Percentiles rank a stretch among this genome's conserved stretches.
These are phyloP conservation scores for Ptiloglossa arizonensis DNA, from an alignment of 1,140 invertebrate genomes.

Conservation along the genomic window DNA sequence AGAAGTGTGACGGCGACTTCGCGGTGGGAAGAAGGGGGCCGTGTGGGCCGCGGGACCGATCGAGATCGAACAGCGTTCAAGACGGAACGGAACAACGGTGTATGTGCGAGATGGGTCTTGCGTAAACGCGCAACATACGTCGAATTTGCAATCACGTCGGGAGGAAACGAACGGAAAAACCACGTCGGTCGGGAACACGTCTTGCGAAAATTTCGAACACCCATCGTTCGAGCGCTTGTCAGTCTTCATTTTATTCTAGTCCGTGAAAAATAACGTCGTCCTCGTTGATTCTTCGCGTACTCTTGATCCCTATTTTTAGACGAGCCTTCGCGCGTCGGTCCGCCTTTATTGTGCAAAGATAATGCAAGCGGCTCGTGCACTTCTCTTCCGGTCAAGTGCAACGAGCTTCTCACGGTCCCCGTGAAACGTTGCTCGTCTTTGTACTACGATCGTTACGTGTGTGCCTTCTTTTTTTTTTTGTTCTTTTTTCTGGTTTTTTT, in stretches of 20 bases:
- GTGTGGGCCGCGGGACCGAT: too few relatives aligned
- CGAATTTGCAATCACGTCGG: constrained; percentile 43
- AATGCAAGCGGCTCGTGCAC: constrained; percentile 26
- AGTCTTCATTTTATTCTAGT: constrained; percentile 59
- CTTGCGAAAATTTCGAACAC: constrained; percentile 20
- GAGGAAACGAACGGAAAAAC: neutral
- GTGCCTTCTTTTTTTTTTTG: neutral
- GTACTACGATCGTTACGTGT: constrained; percentile 43
- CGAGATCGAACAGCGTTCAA: constrained; percentile 13
- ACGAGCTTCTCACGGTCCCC: neutral
- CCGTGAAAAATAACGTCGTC: constrained; percentile 60
- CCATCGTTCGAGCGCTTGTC: constrained; percentile 46
- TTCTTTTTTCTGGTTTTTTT: neutral
- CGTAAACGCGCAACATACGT: neutral
- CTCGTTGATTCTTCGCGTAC: constrained; percentile 53
- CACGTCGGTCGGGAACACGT: neutral
- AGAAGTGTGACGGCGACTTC: constrained; percentile 28
- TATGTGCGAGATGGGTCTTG: neutral
- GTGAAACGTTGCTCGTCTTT: constrained; percentile 32
- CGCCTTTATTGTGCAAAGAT: constrained; percentile 8
- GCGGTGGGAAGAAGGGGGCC: constrained; percentile 8
- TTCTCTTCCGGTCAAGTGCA: constrained; percentile 1
- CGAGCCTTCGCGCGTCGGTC: constrained; percentile 40
- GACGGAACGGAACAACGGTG: neutral
- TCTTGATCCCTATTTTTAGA: constrained; percentile 58